A percentile compares a stretch with the other conserved stretches of the same genome.
Conservation (phyloP, 1,140 invertebrate genomes). For the Coenobita brevimanus region DNA sequence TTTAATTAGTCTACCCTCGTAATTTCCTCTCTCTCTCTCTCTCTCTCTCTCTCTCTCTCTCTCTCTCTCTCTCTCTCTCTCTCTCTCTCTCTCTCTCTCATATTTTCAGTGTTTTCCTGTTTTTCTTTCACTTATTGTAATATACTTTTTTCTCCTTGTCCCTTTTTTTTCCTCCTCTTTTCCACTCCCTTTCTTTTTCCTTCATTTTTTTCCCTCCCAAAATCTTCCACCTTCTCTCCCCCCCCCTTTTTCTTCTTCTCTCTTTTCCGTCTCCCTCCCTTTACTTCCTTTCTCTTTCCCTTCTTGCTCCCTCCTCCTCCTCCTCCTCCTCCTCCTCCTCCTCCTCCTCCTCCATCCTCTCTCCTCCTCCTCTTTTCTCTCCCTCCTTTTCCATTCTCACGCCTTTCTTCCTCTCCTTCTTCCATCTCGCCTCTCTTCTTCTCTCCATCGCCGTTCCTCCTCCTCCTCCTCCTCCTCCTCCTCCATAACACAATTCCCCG, state of each 20-base stretch:
- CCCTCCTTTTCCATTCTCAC: not conserved
- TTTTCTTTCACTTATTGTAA: not conserved
- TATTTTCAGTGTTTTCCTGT: not conserved
- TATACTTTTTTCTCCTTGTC: not conserved
- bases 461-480: not conserved
- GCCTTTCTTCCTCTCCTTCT: not conserved
- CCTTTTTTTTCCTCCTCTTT: slow-evolving; percentile 1
- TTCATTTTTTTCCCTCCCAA: not conserved
- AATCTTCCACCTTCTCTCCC: not conserved
- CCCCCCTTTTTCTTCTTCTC: too few relatives aligned
- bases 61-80: slow-evolving; percentile 18
- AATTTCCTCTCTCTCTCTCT: slow-evolving; percentile 33
- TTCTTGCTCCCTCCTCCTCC: not conserved
- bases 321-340: not conserved
- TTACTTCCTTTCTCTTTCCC: not conserved
- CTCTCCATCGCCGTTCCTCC: not conserved
- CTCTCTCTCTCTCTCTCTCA: slow-evolving; percentile 4
- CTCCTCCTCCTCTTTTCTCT: not conserved
- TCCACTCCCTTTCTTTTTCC: not conserved
- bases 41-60: slow-evolving; percentile 11
- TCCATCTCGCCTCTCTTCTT: not conserved
- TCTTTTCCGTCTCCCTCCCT: too few relatives aligned
- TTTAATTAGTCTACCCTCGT: slow-evolving; percentile 36
- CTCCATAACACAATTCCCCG: not conserved
- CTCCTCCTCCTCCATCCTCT: slow-evolving; percentile 10